Evolutionary conservation across 2,113 vertebrate genomes (phyloP).

Genomic region (Diadophis punctatus): DNA sequence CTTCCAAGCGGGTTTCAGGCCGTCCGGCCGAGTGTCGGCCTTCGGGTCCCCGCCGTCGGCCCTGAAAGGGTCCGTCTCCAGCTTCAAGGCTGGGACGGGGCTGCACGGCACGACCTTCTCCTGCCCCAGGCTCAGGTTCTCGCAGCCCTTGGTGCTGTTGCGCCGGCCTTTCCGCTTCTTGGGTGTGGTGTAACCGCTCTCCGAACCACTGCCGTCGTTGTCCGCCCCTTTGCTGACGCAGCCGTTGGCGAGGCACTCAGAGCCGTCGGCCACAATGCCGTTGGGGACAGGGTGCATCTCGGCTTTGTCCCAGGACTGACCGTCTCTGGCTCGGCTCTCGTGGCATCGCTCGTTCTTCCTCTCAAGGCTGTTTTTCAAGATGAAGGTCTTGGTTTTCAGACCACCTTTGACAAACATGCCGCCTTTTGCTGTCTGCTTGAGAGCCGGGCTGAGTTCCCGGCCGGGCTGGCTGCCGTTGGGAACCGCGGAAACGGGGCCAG

Average conservation of each 20-base stretch:
- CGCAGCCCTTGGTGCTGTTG: slow-evolving; percentile 83
- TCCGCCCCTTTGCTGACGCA: slow-evolving; percentile 84
- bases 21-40: slow-evolving; percentile 72
- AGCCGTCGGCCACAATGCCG: slow-evolving; percentile 78
- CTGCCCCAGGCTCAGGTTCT: slow-evolving; percentile 80
- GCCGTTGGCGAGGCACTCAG: slow-evolving; percentile 87
- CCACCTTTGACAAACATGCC: slow-evolving; percentile 76
- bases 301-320: slow-evolving; percentile 78
- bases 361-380: slow-evolving; percentile 91
- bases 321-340: slow-evolving; percentile 81
- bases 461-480: slow-evolving; percentile 77
- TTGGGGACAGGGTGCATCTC: slow-evolving; percentile 83
- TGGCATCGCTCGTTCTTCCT: slow-evolving; percentile 86
- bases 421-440: slow-evolving; percentile 70
- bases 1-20: slow-evolving; percentile 77
- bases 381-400: slow-evolving; percentile 82
- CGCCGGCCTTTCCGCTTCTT: slow-evolving; percentile 90
- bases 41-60: slow-evolving; percentile 78
- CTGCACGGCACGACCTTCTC: slow-evolving; percentile 84
- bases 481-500: slow-evolving; percentile 68
- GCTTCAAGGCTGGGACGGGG: slow-evolving; percentile 62
- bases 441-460: slow-evolving; percentile 57
- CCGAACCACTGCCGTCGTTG: slow-evolving; percentile 91
- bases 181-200: slow-evolving; percentile 91
- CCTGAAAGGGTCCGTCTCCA: slow-evolving; percentile 77